A percentile compares a stretch with the other conserved stretches of the same genome.
phyloP scores from a whole-genome alignment of 2,113 vertebrate genomes.

The Columbina picui region DNA sequence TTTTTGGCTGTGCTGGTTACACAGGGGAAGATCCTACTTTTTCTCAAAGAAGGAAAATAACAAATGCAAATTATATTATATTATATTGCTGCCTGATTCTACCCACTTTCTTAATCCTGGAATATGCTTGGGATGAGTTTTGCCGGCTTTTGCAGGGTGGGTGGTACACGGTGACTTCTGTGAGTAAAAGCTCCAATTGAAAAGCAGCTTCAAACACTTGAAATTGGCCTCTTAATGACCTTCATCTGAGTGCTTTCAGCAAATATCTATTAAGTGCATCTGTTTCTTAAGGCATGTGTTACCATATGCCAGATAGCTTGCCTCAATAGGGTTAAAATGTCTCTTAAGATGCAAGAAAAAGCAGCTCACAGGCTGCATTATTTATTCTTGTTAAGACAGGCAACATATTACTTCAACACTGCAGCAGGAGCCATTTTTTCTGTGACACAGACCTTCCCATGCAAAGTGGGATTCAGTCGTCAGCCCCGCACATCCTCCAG shows the following conservation, averaged over 20 bases:
- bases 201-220: background rate
- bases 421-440: background rate
- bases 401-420: background rate
- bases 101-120: background rate
- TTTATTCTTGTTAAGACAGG: background rate
- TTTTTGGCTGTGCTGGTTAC: no score
- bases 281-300: background rate
- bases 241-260: background rate
- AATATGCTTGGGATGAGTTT: background rate
- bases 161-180: rapidly evolving
- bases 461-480: background rate
- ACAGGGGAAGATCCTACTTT: rapidly evolving
- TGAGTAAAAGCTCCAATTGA: background rate
- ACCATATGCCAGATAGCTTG: background rate
- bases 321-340: background rate
- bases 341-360: background rate
- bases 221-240: background rate
- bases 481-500: background rate
- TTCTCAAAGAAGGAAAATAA: background rate
- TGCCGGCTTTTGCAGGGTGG: background rate
- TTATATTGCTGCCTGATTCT: background rate
- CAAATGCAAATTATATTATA: rapidly evolving
- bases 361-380: background rate
- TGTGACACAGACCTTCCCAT: background rate
- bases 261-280: background rate